Conservation (phyloP, 1,140 invertebrate species). For the Lutraria rhynchaena region DNA sequence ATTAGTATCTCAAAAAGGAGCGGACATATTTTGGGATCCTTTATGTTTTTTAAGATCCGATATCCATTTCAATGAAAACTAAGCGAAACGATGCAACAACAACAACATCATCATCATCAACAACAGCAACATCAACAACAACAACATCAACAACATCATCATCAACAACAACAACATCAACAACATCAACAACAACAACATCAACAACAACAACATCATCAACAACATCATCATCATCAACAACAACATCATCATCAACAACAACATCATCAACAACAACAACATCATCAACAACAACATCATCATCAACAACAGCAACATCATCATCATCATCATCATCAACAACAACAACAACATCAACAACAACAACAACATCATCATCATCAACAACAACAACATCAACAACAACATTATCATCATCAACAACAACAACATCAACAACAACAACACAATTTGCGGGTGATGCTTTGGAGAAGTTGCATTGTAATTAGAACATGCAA, state of each 20-base stretch:
- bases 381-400: not conserved
- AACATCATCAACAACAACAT: not conserved
- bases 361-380: not conserved
- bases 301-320: not conserved
- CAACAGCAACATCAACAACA: not conserved
- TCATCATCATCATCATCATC: not conserved
- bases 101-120: not conserved
- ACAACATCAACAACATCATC: not conserved
- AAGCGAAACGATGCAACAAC: not conserved
- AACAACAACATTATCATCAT: not conserved
- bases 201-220: not conserved
- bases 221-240: not conserved
- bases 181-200: not conserved
- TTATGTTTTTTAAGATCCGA: not conserved
- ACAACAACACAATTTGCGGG: not conserved
- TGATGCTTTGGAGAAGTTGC: not conserved
- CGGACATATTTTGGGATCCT: too few relatives aligned
- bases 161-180: not conserved
- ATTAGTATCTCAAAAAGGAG: too few relatives aligned
- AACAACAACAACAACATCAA: not conserved
- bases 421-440: not conserved
- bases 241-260: not conserved
- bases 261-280: not conserved
- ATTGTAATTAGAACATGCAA: not conserved
- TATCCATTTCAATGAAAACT: not conserved